phyloP scores from a whole-genome alignment of 1,140 invertebrate species.

The Euura saliciscinereae region DNA sequence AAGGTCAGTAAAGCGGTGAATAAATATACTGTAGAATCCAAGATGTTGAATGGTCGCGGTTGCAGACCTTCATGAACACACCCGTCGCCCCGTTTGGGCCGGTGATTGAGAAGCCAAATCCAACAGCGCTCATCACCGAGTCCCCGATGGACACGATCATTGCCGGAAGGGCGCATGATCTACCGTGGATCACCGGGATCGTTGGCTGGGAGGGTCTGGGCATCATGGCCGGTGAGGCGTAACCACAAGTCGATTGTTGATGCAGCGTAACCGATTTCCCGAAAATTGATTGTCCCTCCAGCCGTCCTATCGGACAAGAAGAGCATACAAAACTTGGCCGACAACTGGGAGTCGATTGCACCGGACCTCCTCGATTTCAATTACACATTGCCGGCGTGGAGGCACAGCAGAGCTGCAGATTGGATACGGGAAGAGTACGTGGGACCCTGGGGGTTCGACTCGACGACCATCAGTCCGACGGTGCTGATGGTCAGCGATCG shows the following conservation, averaged over 20 bases:
- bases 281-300: conserved; percentile 30
- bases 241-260: neutral
- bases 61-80: conserved; percentile 60
- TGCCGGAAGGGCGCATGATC: conserved; percentile 57
- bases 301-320: conserved; percentile 57
- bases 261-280: neutral
- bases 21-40: too few relatives aligned
- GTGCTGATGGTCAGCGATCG: conserved; percentile 63
- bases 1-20: conserved; percentile 43
- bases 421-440: conserved; percentile 66
- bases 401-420: conserved; percentile 51
- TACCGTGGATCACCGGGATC: conserved; percentile 66
- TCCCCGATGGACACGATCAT: conserved; percentile 58
- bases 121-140: conserved; percentile 43
- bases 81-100: conserved; percentile 70
- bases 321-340: conserved; percentile 59
- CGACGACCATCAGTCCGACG: conserved; percentile 25
- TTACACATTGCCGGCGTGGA: conserved; percentile 60
- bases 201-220: conserved; percentile 53
- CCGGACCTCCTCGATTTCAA: conserved; percentile 67
- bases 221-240: neutral
- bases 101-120: conserved; percentile 65
- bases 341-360: conserved; percentile 64
- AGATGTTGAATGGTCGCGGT: neutral
- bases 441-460: conserved; percentile 53